These are phyloP conservation scores for Magallana ariakensis DNA, from an alignment of 1,140 invertebrate genomes.

Conservation along the genomic window DNA sequence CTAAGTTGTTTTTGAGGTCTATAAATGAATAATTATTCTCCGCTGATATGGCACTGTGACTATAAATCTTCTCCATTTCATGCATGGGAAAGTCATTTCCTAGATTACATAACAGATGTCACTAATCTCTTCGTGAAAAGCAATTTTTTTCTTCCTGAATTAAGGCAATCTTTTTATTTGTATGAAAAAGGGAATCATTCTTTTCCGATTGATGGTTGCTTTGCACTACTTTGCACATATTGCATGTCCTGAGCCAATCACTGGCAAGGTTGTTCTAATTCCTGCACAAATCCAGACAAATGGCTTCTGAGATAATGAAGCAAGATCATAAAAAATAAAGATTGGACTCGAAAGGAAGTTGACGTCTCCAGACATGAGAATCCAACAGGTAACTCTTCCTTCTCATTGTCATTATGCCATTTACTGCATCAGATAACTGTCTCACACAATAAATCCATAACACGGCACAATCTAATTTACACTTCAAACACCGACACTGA, in stretches of 20 bases:
- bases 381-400: slow-evolving; percentile 6
- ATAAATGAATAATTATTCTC: too few species aligned
- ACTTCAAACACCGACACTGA: too few species aligned
- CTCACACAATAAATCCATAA: neutral
- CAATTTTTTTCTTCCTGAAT: neutral
- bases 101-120: neutral
- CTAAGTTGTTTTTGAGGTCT: neutral
- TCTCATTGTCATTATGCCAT: neutral
- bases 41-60: neutral
- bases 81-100: neutral
- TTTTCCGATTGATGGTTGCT: slow-evolving; percentile 14
- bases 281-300: neutral
- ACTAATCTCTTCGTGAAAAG: neutral
- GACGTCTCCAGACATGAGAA: slow-evolving; percentile 5
- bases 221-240: neutral
- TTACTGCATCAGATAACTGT: neutral
- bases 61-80: neutral
- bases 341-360: neutral
- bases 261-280: slow-evolving; percentile 7
- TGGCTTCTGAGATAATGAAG: slow-evolving; percentile 4
- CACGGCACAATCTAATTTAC: too few species aligned
- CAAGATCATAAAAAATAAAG: slow-evolving; percentile 19
- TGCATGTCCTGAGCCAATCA: slow-evolving; percentile 12
- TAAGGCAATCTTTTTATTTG: slow-evolving; percentile 1
- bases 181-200: neutral